A percentile compares a stretch with the other conserved stretches of the same genome.
Evolutionary conservation across 2,797 vertebrate species (phyloP).

Genomic region (Otus scops): DNA sequence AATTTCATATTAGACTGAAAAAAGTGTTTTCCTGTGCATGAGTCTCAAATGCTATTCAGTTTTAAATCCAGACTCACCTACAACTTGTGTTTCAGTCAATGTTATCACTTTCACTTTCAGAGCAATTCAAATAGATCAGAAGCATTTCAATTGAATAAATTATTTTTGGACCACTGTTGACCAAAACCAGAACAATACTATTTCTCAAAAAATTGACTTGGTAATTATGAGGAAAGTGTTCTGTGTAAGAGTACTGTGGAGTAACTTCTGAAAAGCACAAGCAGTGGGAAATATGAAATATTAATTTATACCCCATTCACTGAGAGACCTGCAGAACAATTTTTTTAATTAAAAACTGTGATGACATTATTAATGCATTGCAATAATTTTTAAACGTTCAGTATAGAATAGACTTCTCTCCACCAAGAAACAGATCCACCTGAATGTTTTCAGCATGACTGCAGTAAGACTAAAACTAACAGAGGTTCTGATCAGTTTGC

Average conservation of each 20-base stretch:
- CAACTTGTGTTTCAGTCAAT: background rate
- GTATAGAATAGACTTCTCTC: background rate
- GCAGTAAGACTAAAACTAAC: background rate
- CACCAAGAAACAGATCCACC: background rate
- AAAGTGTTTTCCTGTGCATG: background rate
- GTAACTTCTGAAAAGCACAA: background rate
- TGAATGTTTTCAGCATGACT: background rate
- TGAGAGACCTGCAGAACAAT: background rate
- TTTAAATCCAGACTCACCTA: background rate
- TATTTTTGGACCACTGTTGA: background rate
- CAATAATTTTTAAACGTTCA: background rate
- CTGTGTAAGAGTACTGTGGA: background rate
- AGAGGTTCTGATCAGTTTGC: background rate
- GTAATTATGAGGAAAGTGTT: background rate
- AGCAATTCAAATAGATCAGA: background rate
- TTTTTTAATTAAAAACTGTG: background rate
- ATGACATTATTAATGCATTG: background rate
- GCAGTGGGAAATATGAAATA: background rate
- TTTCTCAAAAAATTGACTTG: background rate
- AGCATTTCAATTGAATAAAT: background rate
- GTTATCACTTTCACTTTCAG: background rate
- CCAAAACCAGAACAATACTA: background rate
- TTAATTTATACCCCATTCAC: background rate
- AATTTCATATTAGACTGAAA: background rate
- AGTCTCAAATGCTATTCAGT: background rate